These are phyloP conservation scores for Linurgus olivaceus DNA, from an alignment of 2,797 vertebrate genomes.

Conservation along the genomic window DNA sequence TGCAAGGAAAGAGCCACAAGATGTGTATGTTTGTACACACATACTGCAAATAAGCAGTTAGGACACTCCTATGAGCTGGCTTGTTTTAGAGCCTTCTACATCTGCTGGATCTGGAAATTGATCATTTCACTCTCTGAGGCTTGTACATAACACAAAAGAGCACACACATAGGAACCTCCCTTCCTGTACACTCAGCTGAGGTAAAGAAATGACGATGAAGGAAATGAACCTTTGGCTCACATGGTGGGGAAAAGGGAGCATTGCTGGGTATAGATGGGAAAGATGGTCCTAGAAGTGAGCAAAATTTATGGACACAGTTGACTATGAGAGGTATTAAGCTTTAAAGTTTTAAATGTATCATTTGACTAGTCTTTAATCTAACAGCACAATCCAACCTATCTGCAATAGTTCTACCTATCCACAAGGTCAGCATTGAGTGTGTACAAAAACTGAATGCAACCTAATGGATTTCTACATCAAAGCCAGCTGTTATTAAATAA, in stretches of 20 bases:
- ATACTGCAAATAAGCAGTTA: fast-evolving
- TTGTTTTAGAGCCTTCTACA: background rate
- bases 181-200: background rate
- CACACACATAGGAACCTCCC: background rate
- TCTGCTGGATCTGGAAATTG: background rate
- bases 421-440: background rate
- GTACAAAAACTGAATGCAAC: background rate
- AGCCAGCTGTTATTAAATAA: background rate
- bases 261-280: background rate
- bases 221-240: background rate
- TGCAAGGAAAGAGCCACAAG: background rate
- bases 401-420: background rate
- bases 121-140: background rate
- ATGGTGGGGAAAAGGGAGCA: background rate
- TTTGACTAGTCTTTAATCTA: background rate
- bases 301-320: background rate
- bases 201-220: background rate
- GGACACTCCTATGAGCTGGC: background rate
- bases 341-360: background rate
- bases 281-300: background rate
- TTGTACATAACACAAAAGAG: background rate
- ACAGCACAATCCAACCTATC: background rate
- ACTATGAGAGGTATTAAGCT: background rate
- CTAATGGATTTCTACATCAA: background rate
- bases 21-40: background rate